Evolutionary conservation across 2,113 vertebrate species (phyloP), one percentile per base, ranked within the genome.

Genomic region (Microtus ochrogaster): DNA sequence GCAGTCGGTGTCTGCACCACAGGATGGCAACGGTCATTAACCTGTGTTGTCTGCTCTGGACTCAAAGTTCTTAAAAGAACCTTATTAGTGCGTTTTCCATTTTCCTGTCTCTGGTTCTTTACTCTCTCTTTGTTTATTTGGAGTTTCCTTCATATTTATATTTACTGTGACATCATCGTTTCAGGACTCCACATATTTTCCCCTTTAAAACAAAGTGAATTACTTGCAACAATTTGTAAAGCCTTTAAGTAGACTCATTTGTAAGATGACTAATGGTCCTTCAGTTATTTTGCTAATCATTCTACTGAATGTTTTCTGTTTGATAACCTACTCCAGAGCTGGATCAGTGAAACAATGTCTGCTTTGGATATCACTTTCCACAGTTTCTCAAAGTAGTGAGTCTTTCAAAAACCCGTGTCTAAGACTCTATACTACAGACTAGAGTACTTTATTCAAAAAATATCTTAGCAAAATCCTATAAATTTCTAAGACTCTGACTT

Each of bases 151-250:
- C 0, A 4, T 91, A 5, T 3, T 4, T 52, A 49, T 92, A n/a
- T 58, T 81, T 24, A 55, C 14, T 72, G 21, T 58, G 30, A 65
- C 8, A 17, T 84, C 10, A 68, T 1, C 10, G 72, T 84, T 83
- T 5, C 24, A 89, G 44, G 10, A 91, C 14, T 68, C 5, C 66
- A 13, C 44, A 16, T 84, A 30, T 39, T 28, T 11, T 21, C 61
- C 82, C 92, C 70, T 84, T 6, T 68, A 13, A 93, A 89, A 2
- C 41, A 49, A 96, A 81, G 58, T 84, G 1, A 93, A 7, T 96
- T 12, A 74, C 14, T 87, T 94, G 65, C 44, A 83, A 89, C 33
- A 82, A 95, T 86, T 65, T 10, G 81, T 39, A 47, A 96, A 58
- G 17, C 2, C 13, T 89, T 73, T 52, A 92, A 70, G 49, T 28